Conservation (phyloP, 2,797 vertebrate genomes). For the Galago senegalensis region DNA sequence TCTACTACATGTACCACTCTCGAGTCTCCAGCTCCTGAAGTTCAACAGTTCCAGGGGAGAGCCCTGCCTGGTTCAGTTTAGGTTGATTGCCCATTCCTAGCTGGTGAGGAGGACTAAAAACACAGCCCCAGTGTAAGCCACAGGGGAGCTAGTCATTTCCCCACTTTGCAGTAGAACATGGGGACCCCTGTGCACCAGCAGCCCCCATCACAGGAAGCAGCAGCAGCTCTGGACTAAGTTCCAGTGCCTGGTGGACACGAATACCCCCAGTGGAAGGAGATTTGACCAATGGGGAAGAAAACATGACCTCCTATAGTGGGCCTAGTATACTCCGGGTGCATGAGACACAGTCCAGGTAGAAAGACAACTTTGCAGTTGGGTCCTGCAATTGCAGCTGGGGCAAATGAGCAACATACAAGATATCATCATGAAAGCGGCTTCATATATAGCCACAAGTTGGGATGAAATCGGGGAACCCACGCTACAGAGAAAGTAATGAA, state of each 20-base stretch:
- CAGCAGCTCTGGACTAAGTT: neutral
- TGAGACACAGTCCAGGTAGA: neutral
- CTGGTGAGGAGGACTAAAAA: neutral
- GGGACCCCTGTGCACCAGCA: accelerated
- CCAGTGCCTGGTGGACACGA: neutral
- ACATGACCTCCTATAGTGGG: neutral
- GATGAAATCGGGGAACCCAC: neutral
- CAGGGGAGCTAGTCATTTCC: neutral
- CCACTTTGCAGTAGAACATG: neutral
- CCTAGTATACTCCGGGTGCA: neutral
- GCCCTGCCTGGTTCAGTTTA: neutral
- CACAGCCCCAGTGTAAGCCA: neutral
- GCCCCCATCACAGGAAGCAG: neutral
- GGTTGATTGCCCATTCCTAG: neutral
- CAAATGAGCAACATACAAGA: constrained; percentile 21
- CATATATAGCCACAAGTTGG: neutral
- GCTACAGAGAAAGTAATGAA: neutral
- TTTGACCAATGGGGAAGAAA: neutral
- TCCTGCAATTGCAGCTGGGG: neutral
- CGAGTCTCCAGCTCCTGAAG: neutral
- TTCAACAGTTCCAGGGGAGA: constrained; percentile 22
- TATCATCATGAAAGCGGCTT: neutral
- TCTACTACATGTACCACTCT: neutral
- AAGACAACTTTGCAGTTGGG: neutral
- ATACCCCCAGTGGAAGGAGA: neutral